Evolutionary conservation across 2,113 vertebrate genomes (phyloP).

Genomic region (Solea senegalensis): DNA sequence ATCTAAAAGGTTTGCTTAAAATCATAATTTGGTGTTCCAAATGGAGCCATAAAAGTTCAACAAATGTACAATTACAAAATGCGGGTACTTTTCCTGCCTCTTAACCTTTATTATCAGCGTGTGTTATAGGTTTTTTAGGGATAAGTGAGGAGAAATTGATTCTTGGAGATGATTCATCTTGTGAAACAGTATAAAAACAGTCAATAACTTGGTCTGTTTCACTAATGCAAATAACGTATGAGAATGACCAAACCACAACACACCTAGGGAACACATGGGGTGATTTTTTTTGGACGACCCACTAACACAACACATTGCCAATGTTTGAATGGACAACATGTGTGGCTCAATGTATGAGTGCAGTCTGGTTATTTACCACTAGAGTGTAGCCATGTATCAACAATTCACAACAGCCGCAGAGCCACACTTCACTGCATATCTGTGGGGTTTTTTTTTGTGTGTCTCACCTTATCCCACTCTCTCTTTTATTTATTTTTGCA

Average conservation of each 20-base stretch:
- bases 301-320: neutral
- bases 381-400: conserved; percentile 51
- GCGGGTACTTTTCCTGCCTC: neutral
- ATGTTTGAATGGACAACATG: neutral
- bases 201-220: neutral
- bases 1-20: conserved; percentile 34
- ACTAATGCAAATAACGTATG: neutral
- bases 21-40: conserved; percentile 26
- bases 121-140: neutral
- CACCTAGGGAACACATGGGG: neutral
- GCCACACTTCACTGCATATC: neutral
- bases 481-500: conserved; percentile 55
- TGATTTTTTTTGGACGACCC: neutral
- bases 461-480: conserved; percentile 23
- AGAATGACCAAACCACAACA: neutral
- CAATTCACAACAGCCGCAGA: neutral
- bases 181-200: neutral
- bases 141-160: neutral
- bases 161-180: neutral
- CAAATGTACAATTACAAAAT: neutral
- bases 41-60: neutral
- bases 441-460: neutral
- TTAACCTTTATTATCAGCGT: neutral
- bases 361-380: conserved; percentile 35
- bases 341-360: neutral